Evolutionary conservation across 2,888 invertebrate genomes (phyloP).

Genomic region (Mesochorus sp.): DNA sequence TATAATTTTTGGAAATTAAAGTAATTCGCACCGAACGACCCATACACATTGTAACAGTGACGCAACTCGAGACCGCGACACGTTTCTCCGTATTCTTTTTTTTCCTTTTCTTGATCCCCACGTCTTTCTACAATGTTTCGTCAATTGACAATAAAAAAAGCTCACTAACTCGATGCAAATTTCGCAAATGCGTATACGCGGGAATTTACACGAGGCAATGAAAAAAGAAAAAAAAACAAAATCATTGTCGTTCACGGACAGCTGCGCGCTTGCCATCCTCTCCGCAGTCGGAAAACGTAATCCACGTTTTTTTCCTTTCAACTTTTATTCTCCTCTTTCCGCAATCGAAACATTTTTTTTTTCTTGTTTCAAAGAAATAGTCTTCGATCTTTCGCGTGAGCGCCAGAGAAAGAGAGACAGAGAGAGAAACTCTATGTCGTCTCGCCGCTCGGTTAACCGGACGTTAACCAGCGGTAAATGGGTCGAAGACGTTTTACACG

Average conservation of each 20-base stretch:
- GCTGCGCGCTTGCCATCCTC: no score
- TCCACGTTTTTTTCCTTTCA: background rate
- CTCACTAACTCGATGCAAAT: background rate
- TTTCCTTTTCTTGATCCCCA: background rate
- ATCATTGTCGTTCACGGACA: conserved; percentile 47
- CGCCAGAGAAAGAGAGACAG: background rate
- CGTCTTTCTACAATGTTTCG: no score
- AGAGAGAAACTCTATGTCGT: conserved; percentile 5
- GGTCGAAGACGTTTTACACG: conserved; percentile 52
- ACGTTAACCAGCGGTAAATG: conserved; percentile 57
- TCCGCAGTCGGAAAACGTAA: no score
- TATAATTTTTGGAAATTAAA: no score
- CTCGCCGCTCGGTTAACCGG: conserved; percentile 47
- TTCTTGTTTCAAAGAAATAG: background rate
- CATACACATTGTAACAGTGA: conserved; percentile 22
- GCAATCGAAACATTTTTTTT: background rate
- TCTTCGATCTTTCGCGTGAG: conserved; percentile 3
- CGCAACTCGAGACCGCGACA: conserved; percentile 11
- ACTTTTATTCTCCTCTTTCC: background rate
- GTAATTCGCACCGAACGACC: background rate
- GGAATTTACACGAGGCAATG: no score
- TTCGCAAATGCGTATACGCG: background rate
- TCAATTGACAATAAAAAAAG: no score
- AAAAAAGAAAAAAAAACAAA: conserved; percentile 41
- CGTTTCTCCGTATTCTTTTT: background rate